Evolutionary conservation across 2,113 vertebrate genomes (phyloP).

Genomic region (Cathartes aura): DNA sequence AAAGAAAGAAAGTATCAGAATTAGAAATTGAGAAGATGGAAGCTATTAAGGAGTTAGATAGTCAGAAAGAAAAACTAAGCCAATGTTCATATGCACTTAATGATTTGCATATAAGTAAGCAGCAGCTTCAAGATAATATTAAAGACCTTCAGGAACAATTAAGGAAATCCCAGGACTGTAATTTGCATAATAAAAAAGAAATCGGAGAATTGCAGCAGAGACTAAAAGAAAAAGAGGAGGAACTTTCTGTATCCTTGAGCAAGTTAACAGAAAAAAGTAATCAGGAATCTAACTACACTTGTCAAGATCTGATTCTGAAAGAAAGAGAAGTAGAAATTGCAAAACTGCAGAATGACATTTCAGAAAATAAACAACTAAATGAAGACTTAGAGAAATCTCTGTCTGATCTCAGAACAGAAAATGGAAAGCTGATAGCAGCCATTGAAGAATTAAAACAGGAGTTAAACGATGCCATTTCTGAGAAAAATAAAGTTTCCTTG

Average conservation of each 20-base stretch:
- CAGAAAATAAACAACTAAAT: conserved; percentile 76
- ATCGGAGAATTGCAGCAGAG: conserved; percentile 75
- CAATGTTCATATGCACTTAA: conserved; percentile 84
- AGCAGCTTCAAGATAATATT: conserved; percentile 81
- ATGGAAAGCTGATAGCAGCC: conserved; percentile 76
- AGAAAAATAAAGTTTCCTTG: conserved; percentile 73
- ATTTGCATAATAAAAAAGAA: conserved; percentile 74
- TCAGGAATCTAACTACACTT: neutral
- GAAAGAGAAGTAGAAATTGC: conserved; percentile 79
- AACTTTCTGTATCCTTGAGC: conserved; percentile 66
- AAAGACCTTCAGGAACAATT: conserved; percentile 84
- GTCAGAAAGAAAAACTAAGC: conserved; percentile 82
- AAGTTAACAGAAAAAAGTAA: conserved; percentile 61
- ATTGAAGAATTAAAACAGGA: conserved; percentile 77
- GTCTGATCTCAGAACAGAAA: conserved; percentile 85
- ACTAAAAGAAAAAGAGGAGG: conserved; percentile 80
- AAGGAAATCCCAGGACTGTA: conserved; percentile 75
- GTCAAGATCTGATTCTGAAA: conserved; percentile 61
- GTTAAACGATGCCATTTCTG: conserved; percentile 76
- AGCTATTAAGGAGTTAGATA: conserved; percentile 78
- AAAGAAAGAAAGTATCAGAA: conserved; percentile 70
- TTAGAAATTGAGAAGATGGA: conserved; percentile 75
- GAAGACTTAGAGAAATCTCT: conserved; percentile 80
- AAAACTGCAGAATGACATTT: conserved; percentile 78
- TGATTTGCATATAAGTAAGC: conserved; percentile 85